phyloP scores from a whole-genome alignment of 2,113 vertebrate genomes.

The Dicrurus megarhynchus region DNA sequence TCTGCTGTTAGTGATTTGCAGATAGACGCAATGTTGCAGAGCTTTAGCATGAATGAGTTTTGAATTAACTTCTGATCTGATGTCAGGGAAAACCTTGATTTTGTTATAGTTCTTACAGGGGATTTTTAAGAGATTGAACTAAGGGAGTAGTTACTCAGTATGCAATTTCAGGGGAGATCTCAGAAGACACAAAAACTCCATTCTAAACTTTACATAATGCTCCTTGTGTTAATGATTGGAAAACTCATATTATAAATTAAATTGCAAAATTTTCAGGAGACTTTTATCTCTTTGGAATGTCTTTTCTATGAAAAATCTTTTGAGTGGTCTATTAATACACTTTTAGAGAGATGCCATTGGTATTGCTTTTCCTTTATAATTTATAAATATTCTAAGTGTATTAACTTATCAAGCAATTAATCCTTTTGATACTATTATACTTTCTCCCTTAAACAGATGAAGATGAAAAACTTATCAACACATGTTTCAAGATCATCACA shows the following conservation, averaged over 20 bases:
- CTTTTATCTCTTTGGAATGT: not conserved
- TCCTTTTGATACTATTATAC: not conserved
- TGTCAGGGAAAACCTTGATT: not conserved
- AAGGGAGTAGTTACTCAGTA: not conserved
- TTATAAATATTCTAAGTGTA: not conserved
- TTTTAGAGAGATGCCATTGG: not conserved
- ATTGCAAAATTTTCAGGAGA: not conserved
- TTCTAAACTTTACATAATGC: not conserved
- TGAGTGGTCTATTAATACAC: not conserved
- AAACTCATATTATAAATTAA: not conserved
- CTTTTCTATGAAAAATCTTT: not conserved
- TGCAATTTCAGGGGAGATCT: not conserved
- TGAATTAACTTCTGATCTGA: not conserved
- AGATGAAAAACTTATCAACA: not conserved
- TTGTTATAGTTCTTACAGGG: not conserved
- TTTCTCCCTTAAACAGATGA: not conserved
- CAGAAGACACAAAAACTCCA: not conserved
- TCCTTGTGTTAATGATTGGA: not conserved
- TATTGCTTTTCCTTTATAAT: not conserved
- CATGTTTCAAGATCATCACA: not conserved
- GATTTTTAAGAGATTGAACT: not conserved
- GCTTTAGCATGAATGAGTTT: not conserved
- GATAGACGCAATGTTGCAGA: not conserved
- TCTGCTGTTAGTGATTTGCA: not conserved
- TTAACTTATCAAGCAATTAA: not conserved